Base-by-base conservation (phyloP, 2,888 invertebrate species). In the Mystacides longicornis region DNA sequence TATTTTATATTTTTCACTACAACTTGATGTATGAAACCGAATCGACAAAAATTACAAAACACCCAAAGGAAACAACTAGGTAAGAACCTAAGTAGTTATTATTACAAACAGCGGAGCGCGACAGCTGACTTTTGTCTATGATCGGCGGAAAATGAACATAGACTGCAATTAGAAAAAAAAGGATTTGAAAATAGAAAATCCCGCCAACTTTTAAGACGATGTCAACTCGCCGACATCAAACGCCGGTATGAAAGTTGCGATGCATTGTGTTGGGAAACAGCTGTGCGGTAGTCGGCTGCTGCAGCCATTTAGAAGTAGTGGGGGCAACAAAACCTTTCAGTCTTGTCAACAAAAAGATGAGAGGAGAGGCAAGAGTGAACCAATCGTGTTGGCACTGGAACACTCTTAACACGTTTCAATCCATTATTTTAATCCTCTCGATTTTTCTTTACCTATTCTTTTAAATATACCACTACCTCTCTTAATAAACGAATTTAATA, bases 191-290 rank as follows among this genome's bases (percentile, higher is more conserved):
- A 27, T 49, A 19, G 31, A 1, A 19, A 37, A 37, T 14, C 14
- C 14, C 43, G 19, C 14, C 51, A 45, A 49, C 23, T 46, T 22
- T 23, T 23, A 23, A 52, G 52, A 51, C 31, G 55, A 51, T 60
- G 57, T 51, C 47, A 20, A 21, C 46, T 23, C 55, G 48, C 55
- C 60, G 55, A 60, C 57, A 27, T 51, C 57, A 27, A 37, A 23
- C 42, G 60, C 47, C 56, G 57, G 55, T 60, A 57, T 60, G 60
- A 60, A 53, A 57, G 56, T 52, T 51, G 49, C 4, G 22, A 37
- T n/a, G 11, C 11, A 27, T 4, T 14, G 16, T 37, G 16, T 14
- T 7, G 14, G 37, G 37, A 7, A 37, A 37, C 37, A n/a, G n/a
- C n/a, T n/a, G n/a, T 37, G n/a, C 7, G 16, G 37, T 3, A 14